Evolutionary conservation across 2,797 vertebrate species (phyloP).

Genomic region (Enteromius thamalakanensis): DNA sequence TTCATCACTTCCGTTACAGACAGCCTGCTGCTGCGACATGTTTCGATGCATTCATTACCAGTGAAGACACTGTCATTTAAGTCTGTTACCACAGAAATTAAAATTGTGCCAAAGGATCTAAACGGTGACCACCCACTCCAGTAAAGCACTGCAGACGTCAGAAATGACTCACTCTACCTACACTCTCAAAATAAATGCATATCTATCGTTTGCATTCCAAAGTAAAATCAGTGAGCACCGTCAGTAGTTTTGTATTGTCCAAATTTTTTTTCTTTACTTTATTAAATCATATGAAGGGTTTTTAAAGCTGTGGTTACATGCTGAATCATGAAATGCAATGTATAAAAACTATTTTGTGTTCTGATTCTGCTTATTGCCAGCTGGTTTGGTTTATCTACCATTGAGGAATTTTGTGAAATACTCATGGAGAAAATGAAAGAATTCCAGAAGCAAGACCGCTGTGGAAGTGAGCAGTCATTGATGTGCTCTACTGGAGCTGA

Average conservation of each 20-base stretch:
- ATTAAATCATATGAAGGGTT: background rate
- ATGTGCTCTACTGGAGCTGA: background rate
- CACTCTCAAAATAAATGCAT: background rate
- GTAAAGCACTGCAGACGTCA: background rate
- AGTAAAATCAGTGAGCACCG: background rate
- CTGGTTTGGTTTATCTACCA: background rate
- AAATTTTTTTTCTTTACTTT: background rate
- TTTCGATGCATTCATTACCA: background rate
- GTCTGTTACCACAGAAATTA: background rate
- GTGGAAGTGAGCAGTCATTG: background rate
- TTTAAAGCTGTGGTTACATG: background rate
- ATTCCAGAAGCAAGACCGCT: background rate
- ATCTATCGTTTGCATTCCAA: background rate
- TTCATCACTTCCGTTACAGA: background rate
- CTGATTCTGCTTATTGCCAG: background rate
- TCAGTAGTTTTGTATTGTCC: background rate
- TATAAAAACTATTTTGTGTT: background rate
- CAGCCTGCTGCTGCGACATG: background rate
- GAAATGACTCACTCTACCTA: background rate
- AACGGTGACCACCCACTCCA: background rate
- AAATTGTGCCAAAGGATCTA: background rate
- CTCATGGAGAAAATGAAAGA: background rate
- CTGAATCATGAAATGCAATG: background rate
- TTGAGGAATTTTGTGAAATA: background rate
- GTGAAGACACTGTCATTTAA: background rate